Evolutionary conservation across 2,888 invertebrate genomes (phyloP), one percentile per base, ranked within the genome.

Genomic region (Therioaphis trifolii): DNA sequence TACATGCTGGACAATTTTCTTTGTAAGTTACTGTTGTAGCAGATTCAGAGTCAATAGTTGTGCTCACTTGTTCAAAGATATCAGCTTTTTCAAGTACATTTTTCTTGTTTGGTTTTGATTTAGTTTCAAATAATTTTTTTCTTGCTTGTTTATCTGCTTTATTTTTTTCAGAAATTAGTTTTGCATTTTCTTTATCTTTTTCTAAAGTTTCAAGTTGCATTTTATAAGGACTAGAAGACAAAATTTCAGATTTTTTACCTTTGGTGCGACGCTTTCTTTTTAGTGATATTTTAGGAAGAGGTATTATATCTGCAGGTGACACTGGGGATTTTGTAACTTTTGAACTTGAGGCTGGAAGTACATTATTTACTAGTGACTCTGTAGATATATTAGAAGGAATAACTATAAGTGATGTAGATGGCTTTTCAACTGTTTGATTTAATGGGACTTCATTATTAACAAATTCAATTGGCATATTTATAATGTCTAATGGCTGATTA

Each of bases 141-240:
- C 24, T 58, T 58, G 58, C 58, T 58, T 58, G 2, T 1, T 27
- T 58, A 58, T 58, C 27, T 61, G 58, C 58, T 61, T 61, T 61
- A 61, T 61, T 61, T 61, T 27, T 61, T 61, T 61, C 58, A 61
- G 27, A 61, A 61, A 61, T 61, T 61, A 61, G 27, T 27, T 61
- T 61, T 61, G 58, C 58, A 15, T 27, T 61, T 61, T 27, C 58
- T 12, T 61, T 61, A 61, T 61, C 58, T 35, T 21, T 43, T 72
- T 72, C 72, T 49, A 52, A 40, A 72, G 49, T 46, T 46, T 24
- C 63, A 21, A 78, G 27, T 63, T 40, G 21, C 7, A 27, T 43
- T 55, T 77, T 78, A 63, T 43, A 63, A 24, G 66, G 78, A 55
- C 18, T 66, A 27, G 40, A 55, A 49, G 78, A 66, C 21, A 78